A percentile compares a stretch with the other conserved stretches of the same genome.
Conservation (phyloP, 2,113 vertebrate species). For the Pomatorhinus ruficollis region DNA sequence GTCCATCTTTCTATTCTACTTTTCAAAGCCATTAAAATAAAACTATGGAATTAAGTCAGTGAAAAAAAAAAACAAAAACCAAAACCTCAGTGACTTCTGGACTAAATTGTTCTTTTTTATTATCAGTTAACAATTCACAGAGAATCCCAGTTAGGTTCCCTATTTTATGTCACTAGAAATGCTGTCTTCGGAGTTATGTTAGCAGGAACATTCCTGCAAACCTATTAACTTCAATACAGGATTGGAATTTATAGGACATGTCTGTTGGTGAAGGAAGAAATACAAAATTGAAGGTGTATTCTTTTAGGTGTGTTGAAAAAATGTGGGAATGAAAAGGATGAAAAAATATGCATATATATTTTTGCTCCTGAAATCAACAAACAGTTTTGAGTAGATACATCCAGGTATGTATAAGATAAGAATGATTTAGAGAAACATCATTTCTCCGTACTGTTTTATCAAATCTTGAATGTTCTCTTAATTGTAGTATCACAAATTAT, state of each 20-base stretch:
- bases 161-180: not conserved
- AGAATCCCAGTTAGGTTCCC: not conserved
- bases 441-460: not conserved
- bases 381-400: not conserved
- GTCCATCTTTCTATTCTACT: not conserved
- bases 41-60: not conserved
- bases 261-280: not conserved
- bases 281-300: not conserved
- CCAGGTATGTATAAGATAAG: not conserved
- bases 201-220: not conserved
- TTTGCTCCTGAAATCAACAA: not conserved
- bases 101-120: not conserved
- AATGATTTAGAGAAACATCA: not conserved
- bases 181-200: not conserved
- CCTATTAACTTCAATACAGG: not conserved
- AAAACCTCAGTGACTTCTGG: not conserved
- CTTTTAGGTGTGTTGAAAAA: not conserved
- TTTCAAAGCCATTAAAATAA: not conserved
- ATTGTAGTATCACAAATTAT: not conserved
- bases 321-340: not conserved
- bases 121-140: not conserved
- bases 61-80: not conserved
- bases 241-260: not conserved
- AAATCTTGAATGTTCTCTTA: not conserved
- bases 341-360: not conserved